These are phyloP conservation scores for Phyto melanocephala DNA, from an alignment of 2,888 invertebrate genomes.

Conservation along the genomic window DNA sequence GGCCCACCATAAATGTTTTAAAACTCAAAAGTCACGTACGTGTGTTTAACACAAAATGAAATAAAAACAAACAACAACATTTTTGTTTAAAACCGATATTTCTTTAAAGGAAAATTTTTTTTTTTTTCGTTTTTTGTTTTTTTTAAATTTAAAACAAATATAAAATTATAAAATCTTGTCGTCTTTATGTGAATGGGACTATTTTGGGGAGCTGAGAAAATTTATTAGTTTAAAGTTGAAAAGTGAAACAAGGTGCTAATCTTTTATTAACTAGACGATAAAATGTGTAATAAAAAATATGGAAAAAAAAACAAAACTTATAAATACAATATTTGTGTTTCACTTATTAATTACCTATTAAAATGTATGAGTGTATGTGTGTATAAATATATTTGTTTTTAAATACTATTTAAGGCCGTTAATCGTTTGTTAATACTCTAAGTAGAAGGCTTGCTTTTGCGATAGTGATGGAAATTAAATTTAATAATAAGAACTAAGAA, in stretches of 20 bases:
- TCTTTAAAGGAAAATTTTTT: conserved; percentile 14
- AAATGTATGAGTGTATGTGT: too few species aligned
- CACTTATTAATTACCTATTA: not conserved
- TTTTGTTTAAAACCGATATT: conserved; percentile 24
- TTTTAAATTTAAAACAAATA: too few species aligned
- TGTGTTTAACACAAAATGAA: conserved; percentile 36
- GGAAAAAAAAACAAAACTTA: not conserved
- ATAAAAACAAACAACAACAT: conserved; percentile 37
- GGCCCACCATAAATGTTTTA: conserved; percentile 64
- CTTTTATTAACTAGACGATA: conserved; percentile 54
- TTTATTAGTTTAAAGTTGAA: conserved; percentile 60
- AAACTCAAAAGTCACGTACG: conserved; percentile 68
- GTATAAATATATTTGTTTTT: not conserved
- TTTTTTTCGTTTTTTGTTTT: conserved; percentile 7
- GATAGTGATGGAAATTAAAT: too few species aligned
- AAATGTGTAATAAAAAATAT: conserved; percentile 25
- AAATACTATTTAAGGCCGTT: not conserved
- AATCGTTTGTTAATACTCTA: not conserved
- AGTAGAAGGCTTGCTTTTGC: not conserved
- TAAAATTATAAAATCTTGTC: conserved; percentile 19
- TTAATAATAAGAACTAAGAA: too few species aligned
- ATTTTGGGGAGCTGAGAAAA: conserved; percentile 25
- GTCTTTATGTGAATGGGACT: not conserved
- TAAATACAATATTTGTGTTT: too few species aligned
- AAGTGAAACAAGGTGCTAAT: conserved; percentile 64